Evolutionary conservation across 2,888 invertebrate species (phyloP), one percentile per base, ranked within the genome.

Genomic region (Balanococcus diminutus): DNA sequence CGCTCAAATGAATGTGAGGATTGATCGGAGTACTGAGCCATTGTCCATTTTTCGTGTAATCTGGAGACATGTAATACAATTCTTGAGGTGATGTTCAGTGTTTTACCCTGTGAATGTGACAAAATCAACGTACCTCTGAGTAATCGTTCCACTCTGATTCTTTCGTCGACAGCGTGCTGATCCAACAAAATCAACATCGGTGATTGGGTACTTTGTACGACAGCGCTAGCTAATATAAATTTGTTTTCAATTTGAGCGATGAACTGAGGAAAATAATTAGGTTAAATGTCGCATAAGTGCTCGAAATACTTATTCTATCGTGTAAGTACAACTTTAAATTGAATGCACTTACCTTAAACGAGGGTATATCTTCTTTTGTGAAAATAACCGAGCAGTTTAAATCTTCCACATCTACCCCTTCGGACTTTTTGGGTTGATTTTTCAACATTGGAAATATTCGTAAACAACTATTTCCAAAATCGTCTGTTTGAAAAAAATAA

Each of bases 151-250:
- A 96, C 91, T 87, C 94, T 91, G 87, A 96, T 93, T 89, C 97
- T 92, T 91, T 97, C 97, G 90, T 96, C 94, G 36, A 95, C 94
- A 67, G 96, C 96, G 90, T 97, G 97, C 90, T 96, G 97, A 90
- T 97, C 97, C 89, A 96, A 94, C 42, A 95, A 88, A 42, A 94
- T 91, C 25, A 96, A 89, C 86, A 92, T 16, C 16, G 61, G 36
- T n/a, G 39, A 19, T 42, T 81, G 61, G 2, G 84, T 42, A 9
- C 46, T 82, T n/a, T 79, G 39, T 14, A 89, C 88, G 86, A 90
- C 89, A n/a, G 92, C 36, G 6, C 67, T 79, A 16, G 84, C 91
- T 28, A 92, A 92, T 88, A 95, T 94, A 88, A 94, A 94, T 90
- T 95, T 95, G 42, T 90, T 90, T 89, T 96, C 96, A 22, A 95